Percentiles rank a stretch among this genome's conserved stretches.
phyloP scores from a whole-genome alignment of 2,888 invertebrate genomes.

The Drosophila nigricruria region DNA sequence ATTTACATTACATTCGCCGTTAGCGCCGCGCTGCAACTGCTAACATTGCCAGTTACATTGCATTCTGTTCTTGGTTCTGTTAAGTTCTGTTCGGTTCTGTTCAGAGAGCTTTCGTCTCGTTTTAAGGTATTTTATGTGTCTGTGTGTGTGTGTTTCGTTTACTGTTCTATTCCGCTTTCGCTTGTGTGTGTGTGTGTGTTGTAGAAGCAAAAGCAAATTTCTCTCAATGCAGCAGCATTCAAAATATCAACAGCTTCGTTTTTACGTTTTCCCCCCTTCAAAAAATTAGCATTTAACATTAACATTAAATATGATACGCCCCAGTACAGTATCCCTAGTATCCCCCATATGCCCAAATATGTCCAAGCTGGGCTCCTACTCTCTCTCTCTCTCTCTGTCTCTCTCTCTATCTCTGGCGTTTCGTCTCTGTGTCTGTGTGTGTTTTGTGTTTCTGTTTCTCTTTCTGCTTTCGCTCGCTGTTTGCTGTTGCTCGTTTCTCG shows the following conservation, averaged over 20 bases:
- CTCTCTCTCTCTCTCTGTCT: not conserved
- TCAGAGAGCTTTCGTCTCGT: constrained; percentile 61
- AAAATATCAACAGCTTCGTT: constrained; percentile 67
- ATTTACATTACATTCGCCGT: constrained; percentile 13
- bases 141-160: constrained; percentile 23
- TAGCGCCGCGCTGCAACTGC: constrained; percentile 8
- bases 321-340: constrained; percentile 11
- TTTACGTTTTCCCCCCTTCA: constrained; percentile 31
- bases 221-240: constrained; percentile 62
- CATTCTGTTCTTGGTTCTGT: constrained; percentile 41
- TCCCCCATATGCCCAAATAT: constrained; percentile 2
- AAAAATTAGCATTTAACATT: constrained; percentile 56
- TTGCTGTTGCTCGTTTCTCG: constrained; percentile 26
- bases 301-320: constrained; percentile 61
- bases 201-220: constrained; percentile 54
- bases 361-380: constrained; percentile 3
- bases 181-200: constrained; percentile 17
- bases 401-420: constrained; percentile 1
- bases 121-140: constrained; percentile 5
- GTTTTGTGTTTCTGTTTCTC: constrained; percentile 7
- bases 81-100: constrained; percentile 52
- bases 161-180: constrained; percentile 15
- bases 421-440: constrained; percentile 21
- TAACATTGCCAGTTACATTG: constrained; percentile 8
- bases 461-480: constrained; percentile 10